Percentiles rank a stretch among this genome's conserved stretches.
phyloP scores from a whole-genome alignment of 1,140 invertebrate genomes.

The Saccostrea glomerata region DNA sequence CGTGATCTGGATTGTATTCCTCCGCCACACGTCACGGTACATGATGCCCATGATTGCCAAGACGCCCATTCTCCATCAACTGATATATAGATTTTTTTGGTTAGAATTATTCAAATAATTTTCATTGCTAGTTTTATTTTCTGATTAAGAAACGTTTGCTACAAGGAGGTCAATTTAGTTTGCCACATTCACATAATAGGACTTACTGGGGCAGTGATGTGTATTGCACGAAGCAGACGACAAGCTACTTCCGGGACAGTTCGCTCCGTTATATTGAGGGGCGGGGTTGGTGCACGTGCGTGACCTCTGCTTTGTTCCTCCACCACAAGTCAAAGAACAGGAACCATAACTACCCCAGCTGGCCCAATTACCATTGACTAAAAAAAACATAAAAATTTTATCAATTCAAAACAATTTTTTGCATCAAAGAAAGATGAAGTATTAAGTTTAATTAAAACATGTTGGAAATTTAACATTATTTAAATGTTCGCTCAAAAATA shows the following conservation, averaged over 20 bases:
- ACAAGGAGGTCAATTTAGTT: background rate
- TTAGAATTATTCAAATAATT: background rate
- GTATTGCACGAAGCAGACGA: slow-evolving; percentile 6
- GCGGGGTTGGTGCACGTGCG: slow-evolving; percentile 62
- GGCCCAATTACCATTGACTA: slow-evolving; percentile 64
- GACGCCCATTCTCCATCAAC: slow-evolving; percentile 40
- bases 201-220: slow-evolving; percentile 37
- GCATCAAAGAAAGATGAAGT: no score
- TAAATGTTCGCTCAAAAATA: no score
- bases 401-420: no score
- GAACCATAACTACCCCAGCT: slow-evolving; percentile 61
- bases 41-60: slow-evolving; percentile 27
- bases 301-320: slow-evolving; percentile 54
- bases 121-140: background rate
- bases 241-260: slow-evolving; percentile 55
- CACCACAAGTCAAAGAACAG: slow-evolving; percentile 64
- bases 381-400: background rate
- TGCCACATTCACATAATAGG: background rate
- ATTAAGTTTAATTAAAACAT: no score
- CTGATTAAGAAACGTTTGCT: background rate
- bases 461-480: no score
- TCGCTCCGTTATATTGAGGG: slow-evolving; percentile 58
- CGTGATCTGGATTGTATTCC: slow-evolving; percentile 28
- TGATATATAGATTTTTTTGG: background rate
- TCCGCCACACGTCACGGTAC: slow-evolving; percentile 40